Base-by-base conservation (phyloP, 2,113 vertebrate genomes). In the human (Homo sapiens) region DNA sequence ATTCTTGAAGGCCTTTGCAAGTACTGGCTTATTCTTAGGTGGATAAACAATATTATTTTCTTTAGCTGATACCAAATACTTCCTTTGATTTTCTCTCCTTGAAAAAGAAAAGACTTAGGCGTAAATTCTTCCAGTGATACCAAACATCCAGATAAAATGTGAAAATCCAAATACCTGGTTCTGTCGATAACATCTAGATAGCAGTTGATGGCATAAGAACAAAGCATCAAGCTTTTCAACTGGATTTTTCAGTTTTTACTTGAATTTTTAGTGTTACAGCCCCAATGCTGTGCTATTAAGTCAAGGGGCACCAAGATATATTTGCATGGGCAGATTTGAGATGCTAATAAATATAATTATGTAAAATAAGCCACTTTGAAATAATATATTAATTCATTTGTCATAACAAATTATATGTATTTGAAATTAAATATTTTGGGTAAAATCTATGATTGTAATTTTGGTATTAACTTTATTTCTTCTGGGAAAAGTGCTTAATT, bases 1-100 rank as follows among this genome's bases (percentile, higher is more conserved):
- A 85, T 1, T 96, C 97, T 93, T 95, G 93, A 94, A 97, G 93
- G 97, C 93, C 96, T 97, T 97, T 97, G 90, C 95, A 92, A 98
- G 96, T 80, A 30, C 73, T 85, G 59, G 57, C 76, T 97, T 98
- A 90, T 96, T 96, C 96, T 94, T 57, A 85, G 66, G n/a, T 93
- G 81, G 96, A 83, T 97, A 94, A 97, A 70, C 57, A 72, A 2
- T 75, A 68, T 72, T 89, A 66, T 96, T 92, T 83, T 94, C 8
- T 89, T 94, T 95, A 91, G 95, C 96, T 84, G 48, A 92, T 97
- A 18, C 59, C 38, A 90, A 98, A 76, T 25, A 22, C 90, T 96
- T 96, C 66, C 93, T 72, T 94, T 68, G 91, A 38, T 73, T 97
- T n/a, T 76, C 40, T 22, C 59, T 70, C 22, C 1, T 4, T 38